Conservation (phyloP, 2,888 invertebrate species). For the Tetropium fuscum region DNA sequence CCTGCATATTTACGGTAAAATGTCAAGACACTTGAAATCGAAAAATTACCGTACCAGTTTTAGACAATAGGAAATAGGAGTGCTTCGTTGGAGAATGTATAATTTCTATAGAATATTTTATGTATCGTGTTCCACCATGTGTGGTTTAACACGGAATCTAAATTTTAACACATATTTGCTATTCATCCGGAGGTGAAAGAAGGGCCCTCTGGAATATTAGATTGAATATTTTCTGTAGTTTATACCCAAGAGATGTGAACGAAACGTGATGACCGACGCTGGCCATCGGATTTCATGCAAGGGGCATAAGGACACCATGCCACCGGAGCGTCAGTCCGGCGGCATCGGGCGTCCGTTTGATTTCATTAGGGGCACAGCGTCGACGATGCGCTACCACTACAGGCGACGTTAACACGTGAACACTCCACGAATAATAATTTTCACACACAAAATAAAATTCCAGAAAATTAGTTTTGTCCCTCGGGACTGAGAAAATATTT, state of each 20-base stretch:
- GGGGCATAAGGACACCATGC: neutral
- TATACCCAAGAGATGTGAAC: slow-evolving; percentile 34
- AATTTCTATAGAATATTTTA: too few relatives aligned
- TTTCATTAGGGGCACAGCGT: slow-evolving; percentile 36
- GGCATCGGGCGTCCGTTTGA: slow-evolving; percentile 32
- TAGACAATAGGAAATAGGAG: too few relatives aligned
- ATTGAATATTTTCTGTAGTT: slow-evolving; percentile 40
- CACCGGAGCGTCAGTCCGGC: slow-evolving; percentile 24
- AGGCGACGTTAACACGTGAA: slow-evolving; percentile 37
- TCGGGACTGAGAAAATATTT: neutral
- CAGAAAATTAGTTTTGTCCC: neutral
- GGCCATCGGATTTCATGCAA: slow-evolving; percentile 8
- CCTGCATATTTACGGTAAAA: too few relatives aligned
- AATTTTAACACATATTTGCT: slow-evolving; percentile 13
- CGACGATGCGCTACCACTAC: slow-evolving; percentile 23
- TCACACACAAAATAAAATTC: slow-evolving; percentile 10
- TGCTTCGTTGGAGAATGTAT: too few relatives aligned
- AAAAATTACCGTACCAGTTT: too few relatives aligned
- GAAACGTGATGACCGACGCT: slow-evolving; percentile 39
- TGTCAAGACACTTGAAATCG: too few relatives aligned
- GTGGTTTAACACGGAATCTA: neutral
- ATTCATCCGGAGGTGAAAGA: slow-evolving; percentile 16
- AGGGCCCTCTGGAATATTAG: slow-evolving; percentile 34
- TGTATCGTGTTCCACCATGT: too few relatives aligned
- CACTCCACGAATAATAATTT: slow-evolving; percentile 40